These are phyloP conservation scores for Pantala flavescens DNA, from an alignment of 1,140 invertebrate genomes.

Conservation along the genomic window DNA sequence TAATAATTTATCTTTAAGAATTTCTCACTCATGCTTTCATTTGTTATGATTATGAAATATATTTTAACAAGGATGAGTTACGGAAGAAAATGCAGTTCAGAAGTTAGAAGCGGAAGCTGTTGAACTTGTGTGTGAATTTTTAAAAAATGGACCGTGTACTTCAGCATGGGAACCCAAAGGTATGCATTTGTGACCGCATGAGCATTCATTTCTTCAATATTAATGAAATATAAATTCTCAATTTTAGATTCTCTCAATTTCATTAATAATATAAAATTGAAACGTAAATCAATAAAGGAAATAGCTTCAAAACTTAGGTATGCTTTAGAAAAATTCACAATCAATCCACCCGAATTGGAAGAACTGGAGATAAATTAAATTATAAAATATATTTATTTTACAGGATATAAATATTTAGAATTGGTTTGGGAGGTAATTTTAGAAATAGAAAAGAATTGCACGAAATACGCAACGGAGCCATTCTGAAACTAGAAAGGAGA, in stretches of 20 bases:
- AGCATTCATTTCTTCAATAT: neutral
- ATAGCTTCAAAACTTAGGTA: constrained; percentile 52
- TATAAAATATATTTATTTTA: constrained; percentile 9
- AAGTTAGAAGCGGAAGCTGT: constrained; percentile 50
- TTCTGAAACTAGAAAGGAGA: constrained; percentile 38
- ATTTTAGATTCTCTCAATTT: constrained; percentile 49
- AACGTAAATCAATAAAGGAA: constrained; percentile 47
- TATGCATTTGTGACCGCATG: constrained; percentile 20
- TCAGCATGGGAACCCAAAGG: constrained; percentile 44
- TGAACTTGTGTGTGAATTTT: constrained; percentile 50
- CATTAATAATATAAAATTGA: constrained; percentile 44
- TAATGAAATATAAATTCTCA: neutral
- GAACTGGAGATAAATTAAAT: constrained; percentile 50
- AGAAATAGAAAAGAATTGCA: constrained; percentile 70
- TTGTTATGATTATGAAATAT: too few species aligned
- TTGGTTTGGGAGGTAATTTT: constrained; percentile 62
- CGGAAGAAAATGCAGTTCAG: constrained; percentile 52
- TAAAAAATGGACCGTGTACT: constrained; percentile 47
- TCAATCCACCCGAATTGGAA: constrained; percentile 54
- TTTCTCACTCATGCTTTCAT: neutral
- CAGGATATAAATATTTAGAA: constrained; percentile 57
- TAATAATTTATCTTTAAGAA: neutral
- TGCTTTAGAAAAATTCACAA: constrained; percentile 61
- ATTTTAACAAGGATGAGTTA: constrained; percentile 47
- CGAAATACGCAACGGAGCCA: constrained; percentile 57